phyloP scores from a whole-genome alignment of 2,797 vertebrate genomes.

The Brachyalestes nurse region DNA sequence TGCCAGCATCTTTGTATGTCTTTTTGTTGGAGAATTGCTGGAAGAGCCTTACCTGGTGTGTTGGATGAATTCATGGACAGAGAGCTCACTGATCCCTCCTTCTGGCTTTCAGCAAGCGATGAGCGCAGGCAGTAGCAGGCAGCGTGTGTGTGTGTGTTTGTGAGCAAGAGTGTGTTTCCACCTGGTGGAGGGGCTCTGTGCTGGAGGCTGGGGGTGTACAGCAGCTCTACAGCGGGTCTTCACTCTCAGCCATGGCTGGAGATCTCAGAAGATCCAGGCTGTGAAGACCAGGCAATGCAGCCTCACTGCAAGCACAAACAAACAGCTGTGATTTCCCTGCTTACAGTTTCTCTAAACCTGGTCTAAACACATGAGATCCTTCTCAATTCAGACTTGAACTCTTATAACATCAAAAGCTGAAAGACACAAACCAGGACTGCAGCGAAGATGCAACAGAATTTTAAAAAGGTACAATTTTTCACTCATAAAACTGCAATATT shows the following conservation, averaged over 20 bases:
- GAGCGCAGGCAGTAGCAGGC: neutral
- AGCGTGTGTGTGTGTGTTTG: neutral
- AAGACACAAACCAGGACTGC: too few relatives aligned
- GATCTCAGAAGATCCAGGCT: constrained; percentile 9
- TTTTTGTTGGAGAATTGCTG: neutral
- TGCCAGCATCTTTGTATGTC: neutral
- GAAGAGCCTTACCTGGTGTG: constrained; percentile 65
- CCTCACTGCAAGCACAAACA: neutral
- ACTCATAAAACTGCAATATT: too few relatives aligned
- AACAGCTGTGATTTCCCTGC: neutral
- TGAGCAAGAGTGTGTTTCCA: neutral
- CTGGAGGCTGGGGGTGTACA: constrained; percentile 58
- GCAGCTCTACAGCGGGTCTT: constrained; percentile 76
- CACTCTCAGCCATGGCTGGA: constrained; percentile 69
- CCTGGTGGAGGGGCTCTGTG: constrained; percentile 19
- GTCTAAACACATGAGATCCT: too few relatives aligned
- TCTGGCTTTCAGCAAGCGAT: constrained; percentile 9
- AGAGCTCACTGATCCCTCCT: constrained; percentile 20
- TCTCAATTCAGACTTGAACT: too few relatives aligned
- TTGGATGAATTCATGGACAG: constrained; percentile 76
- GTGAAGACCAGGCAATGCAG: constrained; percentile 9
- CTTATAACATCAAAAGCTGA: too few relatives aligned
- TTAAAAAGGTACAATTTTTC: too few relatives aligned
- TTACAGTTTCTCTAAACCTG: too few relatives aligned
- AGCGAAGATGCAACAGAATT: too few relatives aligned